Conservation (phyloP, 30 jellyfish, hydroid and myxozoan species). For the Aurelia aurita region DNA sequence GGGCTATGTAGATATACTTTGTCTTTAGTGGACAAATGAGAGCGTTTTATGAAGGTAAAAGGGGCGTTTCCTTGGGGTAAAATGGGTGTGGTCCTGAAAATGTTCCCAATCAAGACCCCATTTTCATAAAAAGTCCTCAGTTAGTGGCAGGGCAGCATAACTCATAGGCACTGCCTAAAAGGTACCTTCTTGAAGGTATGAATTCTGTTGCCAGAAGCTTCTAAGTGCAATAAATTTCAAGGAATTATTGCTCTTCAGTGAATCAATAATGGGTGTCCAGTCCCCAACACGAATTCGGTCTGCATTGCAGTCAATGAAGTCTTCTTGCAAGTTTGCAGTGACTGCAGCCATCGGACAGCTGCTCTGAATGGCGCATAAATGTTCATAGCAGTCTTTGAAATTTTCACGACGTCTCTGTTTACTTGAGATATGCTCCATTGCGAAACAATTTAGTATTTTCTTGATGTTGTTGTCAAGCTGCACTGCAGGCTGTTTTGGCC, state of each 20-base stretch:
- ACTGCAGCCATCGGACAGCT: conserved; percentile 70
- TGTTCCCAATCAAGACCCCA: too few relatives aligned
- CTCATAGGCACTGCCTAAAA: too few relatives aligned
- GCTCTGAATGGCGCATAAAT: conserved; percentile 67
- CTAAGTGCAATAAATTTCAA: conserved; percentile 69
- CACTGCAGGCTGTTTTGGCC: too few relatives aligned
- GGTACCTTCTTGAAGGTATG: conserved; percentile 20
- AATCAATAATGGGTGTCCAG: conserved; percentile 83
- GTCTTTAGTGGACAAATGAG: too few relatives aligned
- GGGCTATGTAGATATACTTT: too few relatives aligned
- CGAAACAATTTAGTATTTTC: too few relatives aligned
- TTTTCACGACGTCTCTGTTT: neutral
- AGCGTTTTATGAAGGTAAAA: too few relatives aligned
- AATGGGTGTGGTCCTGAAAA: too few relatives aligned
- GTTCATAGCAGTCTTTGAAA: conserved; percentile 61
- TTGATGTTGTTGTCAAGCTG: too few relatives aligned
- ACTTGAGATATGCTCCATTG: conserved; percentile 5
- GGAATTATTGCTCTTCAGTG: conserved; percentile 59
- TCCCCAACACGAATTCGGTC: conserved; percentile 81
- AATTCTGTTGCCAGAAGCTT: conserved; percentile 80
- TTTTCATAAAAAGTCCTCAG: too few relatives aligned
- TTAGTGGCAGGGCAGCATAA: too few relatives aligned
- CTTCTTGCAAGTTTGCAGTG: conserved; percentile 76
- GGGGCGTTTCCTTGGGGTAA: too few relatives aligned
- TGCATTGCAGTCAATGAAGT: conserved; percentile 78